Evolutionary conservation across 2,888 invertebrate genomes (phyloP), one percentile per base, ranked within the genome.

Genomic region (Disparrhopalites patrizii): DNA sequence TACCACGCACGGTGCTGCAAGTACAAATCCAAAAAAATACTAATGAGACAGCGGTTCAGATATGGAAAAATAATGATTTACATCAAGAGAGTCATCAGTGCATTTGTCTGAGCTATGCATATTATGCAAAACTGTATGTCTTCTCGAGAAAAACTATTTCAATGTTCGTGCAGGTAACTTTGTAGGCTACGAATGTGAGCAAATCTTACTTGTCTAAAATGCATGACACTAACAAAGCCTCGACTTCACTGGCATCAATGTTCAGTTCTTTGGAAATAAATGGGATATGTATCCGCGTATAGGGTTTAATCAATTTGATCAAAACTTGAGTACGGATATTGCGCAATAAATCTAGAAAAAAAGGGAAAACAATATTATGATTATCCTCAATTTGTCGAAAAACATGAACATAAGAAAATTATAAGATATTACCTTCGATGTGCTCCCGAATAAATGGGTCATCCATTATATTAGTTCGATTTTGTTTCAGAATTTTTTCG

Each of bases 391-490:
- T 30, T 13, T 57, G 31, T 18, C 15, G 36, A 57, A 31, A 28
- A n/a, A 33, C 15, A 23, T 52, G 20, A 58, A 58, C 20, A 57
- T 28, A 25, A 28, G 38, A 18, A 20, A 23, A 58, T 43, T 20
- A 56, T 25, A 30, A 27, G 38, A 38, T 23, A 8, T 57, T 65
- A 85, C 86, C 86, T 84, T 98, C 98, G 78, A 99, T 98, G 79
- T 99, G 98, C 80, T 99, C 99, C 74, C 95, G 83, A 77, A 99
- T 99, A 81, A 99, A 99, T 0, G 94, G 96, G 82, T 99, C 99
- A 77, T 96, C 95, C 98, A 99, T 99, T 69, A 99, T 97, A 78
- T 94, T 96, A 79, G 91, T 87, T 78, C 90, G 84, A 81, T 98
- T 96, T 77, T 90, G 90, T 77, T 93, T 91, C 68, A 99, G 82